Percentiles rank a stretch among this genome's conserved stretches.
phyloP scores from a whole-genome alignment of 1,140 invertebrate genomes.

The Drosophila subpulchrella region DNA sequence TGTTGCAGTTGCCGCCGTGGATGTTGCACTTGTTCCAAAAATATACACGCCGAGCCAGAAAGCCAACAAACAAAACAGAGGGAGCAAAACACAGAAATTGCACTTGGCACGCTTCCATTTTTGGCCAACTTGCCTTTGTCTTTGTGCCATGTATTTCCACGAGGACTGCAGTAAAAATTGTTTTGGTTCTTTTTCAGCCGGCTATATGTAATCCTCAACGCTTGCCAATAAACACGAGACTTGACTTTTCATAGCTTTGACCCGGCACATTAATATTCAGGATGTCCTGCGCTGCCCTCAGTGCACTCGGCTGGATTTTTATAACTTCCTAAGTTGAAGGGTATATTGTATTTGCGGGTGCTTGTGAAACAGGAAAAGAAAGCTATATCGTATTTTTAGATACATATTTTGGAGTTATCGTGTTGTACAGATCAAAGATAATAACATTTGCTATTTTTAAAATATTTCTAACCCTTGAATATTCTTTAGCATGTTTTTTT shows the following conservation, averaged over 20 bases:
- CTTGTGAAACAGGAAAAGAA: background rate
- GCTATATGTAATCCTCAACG: conserved; percentile 21
- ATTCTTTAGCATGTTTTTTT: no score
- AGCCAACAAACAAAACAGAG: conserved; percentile 22
- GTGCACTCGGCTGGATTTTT: conserved; percentile 9
- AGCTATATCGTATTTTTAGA: no score
- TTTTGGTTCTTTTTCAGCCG: conserved; percentile 31
- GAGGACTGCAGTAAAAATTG: conserved; percentile 45
- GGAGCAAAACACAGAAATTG: conserved; percentile 34
- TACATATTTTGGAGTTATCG: no score
- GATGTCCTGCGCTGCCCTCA: conserved; percentile 39
- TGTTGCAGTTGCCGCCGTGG: conserved; percentile 26
- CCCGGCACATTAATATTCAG: conserved; percentile 67
- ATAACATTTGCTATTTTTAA: no score
- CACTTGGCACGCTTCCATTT: conserved; percentile 67
- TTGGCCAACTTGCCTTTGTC: conserved; percentile 46
- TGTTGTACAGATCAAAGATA: no score
- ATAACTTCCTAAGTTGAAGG: background rate
- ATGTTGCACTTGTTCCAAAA: conserved; percentile 62
- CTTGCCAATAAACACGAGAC: conserved; percentile 49
- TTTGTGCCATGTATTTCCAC: conserved; percentile 19
- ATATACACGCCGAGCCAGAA: conserved; percentile 28
- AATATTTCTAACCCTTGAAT: no score
- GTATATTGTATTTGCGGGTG: background rate
- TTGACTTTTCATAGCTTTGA: conserved; percentile 43